Conservation (phyloP, 2,113 vertebrate species). For the Sakesphorus luctuosus region DNA sequence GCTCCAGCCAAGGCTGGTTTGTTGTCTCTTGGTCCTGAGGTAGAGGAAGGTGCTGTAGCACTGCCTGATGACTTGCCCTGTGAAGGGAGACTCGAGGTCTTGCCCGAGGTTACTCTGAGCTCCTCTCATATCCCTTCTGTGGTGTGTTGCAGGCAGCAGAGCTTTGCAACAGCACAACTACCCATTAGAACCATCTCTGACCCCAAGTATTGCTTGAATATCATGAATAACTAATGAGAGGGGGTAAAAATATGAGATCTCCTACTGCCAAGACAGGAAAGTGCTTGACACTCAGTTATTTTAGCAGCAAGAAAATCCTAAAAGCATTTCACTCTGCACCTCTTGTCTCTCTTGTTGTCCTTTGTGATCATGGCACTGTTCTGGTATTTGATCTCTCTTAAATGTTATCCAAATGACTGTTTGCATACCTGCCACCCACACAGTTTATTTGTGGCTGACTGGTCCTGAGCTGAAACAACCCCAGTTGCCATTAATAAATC, state of each 20-base stretch:
- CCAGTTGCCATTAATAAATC: background rate
- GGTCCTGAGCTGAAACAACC: background rate
- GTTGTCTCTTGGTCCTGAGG: background rate
- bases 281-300: background rate
- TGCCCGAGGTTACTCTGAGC: background rate
- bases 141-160: background rate
- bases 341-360: background rate
- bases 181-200: background rate
- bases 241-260: background rate
- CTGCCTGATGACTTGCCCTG: background rate
- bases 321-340: background rate
- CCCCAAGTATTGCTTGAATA: background rate
- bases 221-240: background rate
- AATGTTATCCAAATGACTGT: background rate
- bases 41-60: background rate
- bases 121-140: accelerated
- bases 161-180: background rate
- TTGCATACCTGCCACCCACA: background rate
- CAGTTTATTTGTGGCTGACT: background rate
- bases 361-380: background rate
- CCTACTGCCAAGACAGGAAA: background rate
- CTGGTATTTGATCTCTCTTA: background rate
- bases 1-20: background rate
- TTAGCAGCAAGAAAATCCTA: background rate
- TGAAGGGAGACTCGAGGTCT: background rate